Base-by-base conservation (phyloP, 2,797 vertebrate genomes). In the Enteromius treurensis region DNA sequence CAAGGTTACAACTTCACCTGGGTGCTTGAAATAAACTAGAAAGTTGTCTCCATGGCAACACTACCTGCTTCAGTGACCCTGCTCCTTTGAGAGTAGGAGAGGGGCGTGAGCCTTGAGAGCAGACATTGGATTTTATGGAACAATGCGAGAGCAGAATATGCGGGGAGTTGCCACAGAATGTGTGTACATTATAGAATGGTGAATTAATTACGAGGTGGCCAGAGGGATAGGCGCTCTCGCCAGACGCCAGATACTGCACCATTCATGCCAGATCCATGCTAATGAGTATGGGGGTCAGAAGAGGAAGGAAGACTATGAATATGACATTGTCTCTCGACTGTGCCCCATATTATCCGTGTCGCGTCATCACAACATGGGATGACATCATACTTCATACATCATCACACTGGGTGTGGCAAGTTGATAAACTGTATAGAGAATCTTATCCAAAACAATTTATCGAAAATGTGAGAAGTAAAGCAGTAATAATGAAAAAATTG, bases 301-400 rank as follows among this genome's bases (percentile, higher is more conserved):
- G 83, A 80, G 87, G 80, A 49, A 73, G 71, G 81, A 73, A 69
- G 1, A 78, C 79, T 42, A 74, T 86, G 80, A 90, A 88, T 89
- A 34, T 23, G 77, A 85, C 90, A 91, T 93, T 93, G 92, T 94
- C 85, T 93, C 87, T 93, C 86, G 88, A 88, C 70, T 79, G 90
- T 90, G 89, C 71, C 67, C 71, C 82, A 5, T 83, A 58, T 80
- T 69, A 60, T 34, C 73, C n/a, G 10, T 15, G n/a, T 37, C n/a
- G 14, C 45, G 26, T 70, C 60, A 60, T 84, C 42, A 29, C 37
- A 55, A 45, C 29, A 14, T 78, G 85, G 42, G 79, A 86, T 90
- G 86, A 86, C 51, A 88, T 90, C 89, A 89, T 89, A 87, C 86
- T 89, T 84, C 29, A 34, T 34, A 1, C 15, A 34, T 65, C 62